Evolutionary conservation across 92 coral and sea anemone species (phyloP).

Genomic region (Porites rus): DNA sequence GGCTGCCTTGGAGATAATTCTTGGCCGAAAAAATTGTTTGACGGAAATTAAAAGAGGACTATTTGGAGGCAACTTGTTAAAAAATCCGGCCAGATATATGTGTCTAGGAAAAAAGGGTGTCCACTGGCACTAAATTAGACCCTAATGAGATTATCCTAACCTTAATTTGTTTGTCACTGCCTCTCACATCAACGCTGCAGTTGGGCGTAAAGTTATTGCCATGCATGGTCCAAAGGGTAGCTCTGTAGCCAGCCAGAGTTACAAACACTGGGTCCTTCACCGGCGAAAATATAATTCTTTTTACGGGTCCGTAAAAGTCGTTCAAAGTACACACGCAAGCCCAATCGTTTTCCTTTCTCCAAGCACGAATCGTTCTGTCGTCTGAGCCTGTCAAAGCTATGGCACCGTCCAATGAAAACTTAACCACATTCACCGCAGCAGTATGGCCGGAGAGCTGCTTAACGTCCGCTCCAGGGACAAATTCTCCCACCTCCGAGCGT

Average conservation of each 20-base stretch:
- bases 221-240: slow-evolving; percentile 81
- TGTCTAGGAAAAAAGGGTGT: too few relatives aligned
- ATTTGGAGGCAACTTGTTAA: too few relatives aligned
- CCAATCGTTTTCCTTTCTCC: slow-evolving; percentile 67
- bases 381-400: slow-evolving; percentile 84
- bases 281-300: slow-evolving; percentile 70
- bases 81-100: too few relatives aligned
- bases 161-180: slow-evolving; percentile 35
- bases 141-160: background rate
- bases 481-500: slow-evolving; percentile 92
- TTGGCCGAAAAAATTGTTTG: too few relatives aligned
- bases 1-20: too few relatives aligned
- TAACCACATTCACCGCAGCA: slow-evolving; percentile 82
- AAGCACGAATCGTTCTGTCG: slow-evolving; percentile 79
- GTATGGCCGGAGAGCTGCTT: slow-evolving; percentile 72
- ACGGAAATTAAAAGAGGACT: too few relatives aligned
- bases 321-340: slow-evolving; percentile 59
- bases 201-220: slow-evolving; percentile 17
- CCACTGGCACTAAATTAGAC: too few relatives aligned
- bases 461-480: slow-evolving; percentile 88
- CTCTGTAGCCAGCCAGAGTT: slow-evolving; percentile 75
- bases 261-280: slow-evolving; percentile 53
- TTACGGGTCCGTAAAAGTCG: slow-evolving; percentile 72
- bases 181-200: slow-evolving; percentile 24
- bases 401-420: slow-evolving; percentile 74